Base-by-base conservation (phyloP, 2,797 vertebrate genomes). In the Gastrophryne carolinensis region DNA sequence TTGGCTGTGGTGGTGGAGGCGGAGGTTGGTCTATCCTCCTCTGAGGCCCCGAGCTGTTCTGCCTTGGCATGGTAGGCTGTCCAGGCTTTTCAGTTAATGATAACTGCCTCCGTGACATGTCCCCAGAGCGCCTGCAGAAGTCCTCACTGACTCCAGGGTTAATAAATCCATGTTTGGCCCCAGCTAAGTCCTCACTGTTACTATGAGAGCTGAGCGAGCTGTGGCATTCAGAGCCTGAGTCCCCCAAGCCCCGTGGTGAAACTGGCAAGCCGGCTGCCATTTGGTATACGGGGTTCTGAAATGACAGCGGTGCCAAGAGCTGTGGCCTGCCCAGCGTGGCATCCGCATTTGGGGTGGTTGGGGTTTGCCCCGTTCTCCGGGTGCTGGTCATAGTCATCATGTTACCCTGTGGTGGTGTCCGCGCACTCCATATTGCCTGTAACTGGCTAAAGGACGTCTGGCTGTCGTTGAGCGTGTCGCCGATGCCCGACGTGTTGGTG, bases 251-350 rank as follows among this genome's bases (percentile, higher is more conserved):
- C 0, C 96, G 94, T 0, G 97, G 96, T 0, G 98, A 98, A 66
- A 97, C 90, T 0, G 96, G 95, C 81, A 98, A 88, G 69, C 97
- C 96, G 0, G 96, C 95, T 0, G 97, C 97, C 96, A 99, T 98
- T 91, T 99, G 98, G 89, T 99, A 99, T 44, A 99, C 97, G 0
- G 98, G 98, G 87, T 99, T 99, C 91, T 99, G 98, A 91, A 99
- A 99, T 80, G 97, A 99, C 34, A 99, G 90, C 0, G 98, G 97
- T 0, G 97, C 96, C 56, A 99, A 82, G 1, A 98, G 92, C 87
- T 97, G 97, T 0, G 96, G 94, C 85, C 96, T 89, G 69, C 95
- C 94, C 0, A 95, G 93, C 0, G 91, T 83, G 21, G 91, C 88
- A 61, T 98, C 95, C 0, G 88, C 82, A 24, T 83, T 89, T 0